Evolutionary conservation across 1,140 invertebrate species (phyloP).

Genomic region (Drosophila mojavensis): DNA sequence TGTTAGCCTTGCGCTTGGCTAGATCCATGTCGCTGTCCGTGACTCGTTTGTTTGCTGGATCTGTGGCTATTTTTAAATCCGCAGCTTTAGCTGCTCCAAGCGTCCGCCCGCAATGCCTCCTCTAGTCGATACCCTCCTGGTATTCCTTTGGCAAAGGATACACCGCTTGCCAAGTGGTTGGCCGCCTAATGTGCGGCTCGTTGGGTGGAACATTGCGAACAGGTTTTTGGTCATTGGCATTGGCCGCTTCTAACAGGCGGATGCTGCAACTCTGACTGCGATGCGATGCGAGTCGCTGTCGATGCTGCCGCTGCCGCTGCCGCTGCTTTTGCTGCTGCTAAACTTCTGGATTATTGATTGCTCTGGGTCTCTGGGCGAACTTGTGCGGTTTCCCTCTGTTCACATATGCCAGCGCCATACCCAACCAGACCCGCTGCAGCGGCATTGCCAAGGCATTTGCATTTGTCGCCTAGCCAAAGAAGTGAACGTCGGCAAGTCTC

Average conservation of each 20-base stretch:
- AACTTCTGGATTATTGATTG: slow-evolving; percentile 73
- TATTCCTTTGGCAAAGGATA: slow-evolving; percentile 31
- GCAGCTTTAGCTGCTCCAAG: slow-evolving; percentile 14
- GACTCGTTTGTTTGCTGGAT: slow-evolving; percentile 67
- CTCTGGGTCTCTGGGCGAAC: slow-evolving; percentile 79
- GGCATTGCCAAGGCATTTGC: slow-evolving; percentile 24
- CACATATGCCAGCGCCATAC: not conserved
- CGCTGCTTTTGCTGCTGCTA: too few relatives aligned
- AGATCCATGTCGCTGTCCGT: slow-evolving; percentile 59
- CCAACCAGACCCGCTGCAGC: not conserved
- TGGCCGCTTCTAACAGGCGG: slow-evolving; percentile 34
- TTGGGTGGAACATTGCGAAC: slow-evolving; percentile 41
- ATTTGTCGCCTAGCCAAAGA: slow-evolving; percentile 68
- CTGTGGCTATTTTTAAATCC: slow-evolving; percentile 72
- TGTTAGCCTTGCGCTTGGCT: slow-evolving; percentile 24
- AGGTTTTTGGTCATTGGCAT: slow-evolving; percentile 44
- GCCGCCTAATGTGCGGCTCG: slow-evolving; percentile 32
- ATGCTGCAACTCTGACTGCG: too few relatives aligned
- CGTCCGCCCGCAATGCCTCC: not conserved
- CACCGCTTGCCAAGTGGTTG: slow-evolving; percentile 22
- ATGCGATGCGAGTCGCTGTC: slow-evolving; percentile 2
- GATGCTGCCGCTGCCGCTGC: not conserved
- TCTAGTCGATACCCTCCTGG: slow-evolving; percentile 7
- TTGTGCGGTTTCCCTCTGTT: slow-evolving; percentile 33
- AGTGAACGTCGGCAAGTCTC: slow-evolving; percentile 16